These are phyloP conservation scores for Anabacerthia variegaticeps DNA, from an alignment of 2,797 vertebrate species.

Conservation along the genomic window DNA sequence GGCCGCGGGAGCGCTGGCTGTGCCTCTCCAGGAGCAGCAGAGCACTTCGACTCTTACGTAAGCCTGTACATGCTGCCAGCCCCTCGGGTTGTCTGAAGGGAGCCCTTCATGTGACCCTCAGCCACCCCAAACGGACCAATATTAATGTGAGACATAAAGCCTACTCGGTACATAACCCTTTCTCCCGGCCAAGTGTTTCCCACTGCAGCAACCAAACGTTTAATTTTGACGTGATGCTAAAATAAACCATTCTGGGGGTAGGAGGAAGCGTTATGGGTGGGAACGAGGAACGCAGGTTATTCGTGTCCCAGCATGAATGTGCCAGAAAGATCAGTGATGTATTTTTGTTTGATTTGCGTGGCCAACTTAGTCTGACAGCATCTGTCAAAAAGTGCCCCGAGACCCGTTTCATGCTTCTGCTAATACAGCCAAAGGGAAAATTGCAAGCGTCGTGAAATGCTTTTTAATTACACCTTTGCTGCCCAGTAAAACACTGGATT, in stretches of 20 bases:
- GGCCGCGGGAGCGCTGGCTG: neutral
- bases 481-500: neutral
- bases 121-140: fast-evolving
- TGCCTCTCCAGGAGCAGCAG: neutral
- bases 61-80: neutral
- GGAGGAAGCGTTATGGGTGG: neutral
- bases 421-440: neutral
- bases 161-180: neutral
- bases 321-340: neutral
- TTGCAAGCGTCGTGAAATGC: fast-evolving
- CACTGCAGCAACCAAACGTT: neutral
- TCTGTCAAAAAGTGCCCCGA: neutral
- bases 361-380: neutral
- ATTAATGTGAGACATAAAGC: neutral
- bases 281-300: neutral
- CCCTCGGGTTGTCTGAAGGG: neutral
- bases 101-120: neutral
- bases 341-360: neutral
- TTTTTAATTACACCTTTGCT: neutral
- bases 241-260: neutral
- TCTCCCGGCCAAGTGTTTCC: neutral
- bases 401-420: neutral
- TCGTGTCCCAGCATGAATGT: neutral
- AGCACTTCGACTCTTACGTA: neutral
- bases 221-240: neutral